Evolutionary conservation across 2,113 vertebrate species (phyloP).

Genomic region (Garra rufa): DNA sequence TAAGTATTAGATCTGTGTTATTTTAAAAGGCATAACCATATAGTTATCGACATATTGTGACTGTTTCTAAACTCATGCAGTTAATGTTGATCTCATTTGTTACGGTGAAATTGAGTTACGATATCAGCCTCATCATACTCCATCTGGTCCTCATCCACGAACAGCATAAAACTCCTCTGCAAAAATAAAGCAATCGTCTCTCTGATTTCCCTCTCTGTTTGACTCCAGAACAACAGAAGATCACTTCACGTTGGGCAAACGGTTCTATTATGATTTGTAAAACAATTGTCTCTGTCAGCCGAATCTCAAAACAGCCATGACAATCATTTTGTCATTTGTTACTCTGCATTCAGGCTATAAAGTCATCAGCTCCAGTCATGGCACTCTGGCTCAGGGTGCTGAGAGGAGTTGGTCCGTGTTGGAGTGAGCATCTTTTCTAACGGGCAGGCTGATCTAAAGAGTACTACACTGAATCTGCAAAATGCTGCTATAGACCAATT

Average conservation of each 20-base stretch:
- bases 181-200: constrained; percentile 2
- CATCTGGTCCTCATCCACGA: constrained; percentile 26
- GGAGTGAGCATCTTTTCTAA: neutral
- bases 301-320: constrained; percentile 19
- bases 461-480: neutral
- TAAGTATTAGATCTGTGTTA: neutral
- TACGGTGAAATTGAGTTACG: constrained; percentile 44
- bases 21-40: constrained; percentile 11
- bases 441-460: neutral
- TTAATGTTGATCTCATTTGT: constrained; percentile 18
- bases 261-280: constrained; percentile 11
- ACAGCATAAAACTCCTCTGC: neutral
- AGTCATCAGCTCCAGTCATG: constrained; percentile 14
- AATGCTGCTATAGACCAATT: too few species aligned
- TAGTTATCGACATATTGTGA: constrained; percentile 16
- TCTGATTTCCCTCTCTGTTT: constrained; percentile 31
- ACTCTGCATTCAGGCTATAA: neutral
- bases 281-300: constrained; percentile 19
- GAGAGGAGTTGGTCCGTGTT: neutral
- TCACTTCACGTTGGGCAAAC: constrained; percentile 7
- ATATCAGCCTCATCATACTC: constrained; percentile 42
- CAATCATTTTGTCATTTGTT: constrained; percentile 38
- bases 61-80: constrained; percentile 8
- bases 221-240: constrained; percentile 25
- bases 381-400: neutral